Evolutionary conservation across 2,113 vertebrate species (phyloP), one percentile per base, ranked within the genome.

Genomic region (Albula glossodonta): DNA sequence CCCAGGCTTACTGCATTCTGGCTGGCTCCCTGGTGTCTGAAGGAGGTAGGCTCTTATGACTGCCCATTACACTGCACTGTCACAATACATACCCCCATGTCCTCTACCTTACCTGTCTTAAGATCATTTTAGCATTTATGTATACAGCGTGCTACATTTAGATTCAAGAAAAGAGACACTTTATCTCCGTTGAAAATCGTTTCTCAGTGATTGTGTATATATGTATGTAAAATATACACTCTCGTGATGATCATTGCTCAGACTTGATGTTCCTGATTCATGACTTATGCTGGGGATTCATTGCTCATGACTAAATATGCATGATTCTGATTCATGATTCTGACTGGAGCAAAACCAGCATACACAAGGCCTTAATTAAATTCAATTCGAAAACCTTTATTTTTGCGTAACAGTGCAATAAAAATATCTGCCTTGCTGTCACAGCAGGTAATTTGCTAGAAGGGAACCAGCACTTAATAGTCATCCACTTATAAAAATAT

Each of bases 11-110:
- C 89, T 99, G 97, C 93, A 99, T 99, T 94, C 95, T 99, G 93
- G 98, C 98, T 2, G 98, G 98, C 87, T 99, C 98, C 11, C 90
- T 99, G 92, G 97, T 98, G 15, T 99, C 98, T 87, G 98, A 99
- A 97, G 98, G 98, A 98, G 98, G 98, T 99, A 94, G 0, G 95
- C 17, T 17, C 22, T 10, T 77, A 22, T 13, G 2, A 10, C 9
- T n/a, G 22, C 22, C 22, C 22, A 8, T 17, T 22, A 8, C 63
- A 70, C 63, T n/a, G 17, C 63, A 17, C 4, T 22, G 22, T 9
- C 6, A 19, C 0, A 66, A 66, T 66, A 22, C 6, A 5, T 22
- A 2, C 22, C 60, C 17, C 70, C n/a, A 25, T n/a, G 10, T 74
- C 10, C 1, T 7, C 19, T 22, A 31, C 31, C 70, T 31, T 22